A percentile compares a stretch with the other conserved stretches of the same genome.
Conservation (phyloP, 2,888 invertebrate species). For the Mythimna albipuncta region DNA sequence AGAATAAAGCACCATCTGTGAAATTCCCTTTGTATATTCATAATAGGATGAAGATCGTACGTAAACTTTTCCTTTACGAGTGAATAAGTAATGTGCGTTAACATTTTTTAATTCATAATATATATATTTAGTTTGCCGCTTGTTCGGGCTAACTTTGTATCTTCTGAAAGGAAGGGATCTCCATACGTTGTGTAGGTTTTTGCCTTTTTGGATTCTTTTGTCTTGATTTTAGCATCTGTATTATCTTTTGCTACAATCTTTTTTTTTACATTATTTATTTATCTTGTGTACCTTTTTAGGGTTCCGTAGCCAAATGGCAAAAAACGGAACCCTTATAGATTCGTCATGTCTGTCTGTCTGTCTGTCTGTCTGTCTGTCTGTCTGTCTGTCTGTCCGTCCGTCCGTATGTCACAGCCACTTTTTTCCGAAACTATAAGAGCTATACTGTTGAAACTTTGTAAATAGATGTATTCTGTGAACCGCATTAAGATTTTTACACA, state of each 20-base stretch:
- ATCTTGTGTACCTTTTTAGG: background rate
- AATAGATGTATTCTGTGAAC: too few relatives aligned
- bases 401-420: too few relatives aligned
- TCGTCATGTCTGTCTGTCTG: too few relatives aligned
- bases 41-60: slow-evolving; percentile 47
- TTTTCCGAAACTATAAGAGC: too few relatives aligned
- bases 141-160: slow-evolving; percentile 24
- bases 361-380: too few relatives aligned
- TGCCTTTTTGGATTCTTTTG: slow-evolving; percentile 6
- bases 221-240: slow-evolving; percentile 9
- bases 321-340: too few relatives aligned
- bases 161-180: slow-evolving; percentile 32
- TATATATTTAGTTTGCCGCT: slow-evolving; percentile 36
- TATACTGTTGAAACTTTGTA: too few relatives aligned
- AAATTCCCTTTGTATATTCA: slow-evolving; percentile 55
- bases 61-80: slow-evolving; percentile 50
- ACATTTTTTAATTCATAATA: slow-evolving; percentile 52
- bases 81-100: slow-evolving; percentile 50
- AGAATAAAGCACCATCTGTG: slow-evolving; percentile 50
- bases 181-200: background rate
- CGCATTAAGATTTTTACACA: too few relatives aligned
- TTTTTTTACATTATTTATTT: slow-evolving; percentile 17
- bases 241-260: slow-evolving; percentile 22
- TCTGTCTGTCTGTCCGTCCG: too few relatives aligned
- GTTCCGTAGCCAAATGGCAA: too few relatives aligned